phyloP scores from a whole-genome alignment of 1,140 invertebrate genomes.

The Drosophila virilis region DNA sequence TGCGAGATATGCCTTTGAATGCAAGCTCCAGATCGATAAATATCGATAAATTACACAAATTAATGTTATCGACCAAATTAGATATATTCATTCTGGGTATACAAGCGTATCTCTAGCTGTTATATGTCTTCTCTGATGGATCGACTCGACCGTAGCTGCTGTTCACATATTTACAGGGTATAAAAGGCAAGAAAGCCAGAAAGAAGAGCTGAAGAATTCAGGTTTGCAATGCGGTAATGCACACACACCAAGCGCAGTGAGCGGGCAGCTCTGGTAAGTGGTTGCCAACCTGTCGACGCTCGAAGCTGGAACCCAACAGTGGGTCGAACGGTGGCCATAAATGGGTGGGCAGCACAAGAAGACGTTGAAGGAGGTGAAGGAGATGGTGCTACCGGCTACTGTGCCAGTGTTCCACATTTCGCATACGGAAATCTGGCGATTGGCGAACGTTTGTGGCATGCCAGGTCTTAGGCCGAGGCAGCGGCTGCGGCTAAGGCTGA shows the following conservation, averaged over 20 bases:
- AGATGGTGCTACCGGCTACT: conserved; percentile 38
- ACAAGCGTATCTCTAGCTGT: too few species aligned
- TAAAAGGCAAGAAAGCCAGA: conserved; percentile 18
- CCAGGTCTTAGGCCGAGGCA: conserved; percentile 10
- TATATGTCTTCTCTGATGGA: too few species aligned
- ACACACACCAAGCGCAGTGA: conserved; percentile 31
- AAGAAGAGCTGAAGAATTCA: conserved; percentile 73
- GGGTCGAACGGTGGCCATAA: conserved; percentile 43
- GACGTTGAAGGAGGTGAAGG: conserved; percentile 5
- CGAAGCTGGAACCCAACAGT: conserved; percentile 26
- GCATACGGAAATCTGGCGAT: conserved; percentile 73
- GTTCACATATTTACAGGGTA: neutral
- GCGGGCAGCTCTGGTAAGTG: neutral
- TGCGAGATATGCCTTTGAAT: too few species aligned
- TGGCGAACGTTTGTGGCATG: too few species aligned
- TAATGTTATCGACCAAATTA: too few species aligned
- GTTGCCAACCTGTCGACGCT: conserved; percentile 29
- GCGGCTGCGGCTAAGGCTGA: neutral
- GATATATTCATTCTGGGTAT: too few species aligned
- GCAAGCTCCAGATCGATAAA: too few species aligned
- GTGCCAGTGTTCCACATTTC: conserved; percentile 80
- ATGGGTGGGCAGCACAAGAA: conserved; percentile 33
- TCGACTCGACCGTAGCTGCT: too few species aligned
- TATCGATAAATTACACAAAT: too few species aligned
- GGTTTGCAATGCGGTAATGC: conserved; percentile 82